Conservation (phyloP, 2,888 invertebrate species). For the Pandemis cinnamomeana region DNA sequence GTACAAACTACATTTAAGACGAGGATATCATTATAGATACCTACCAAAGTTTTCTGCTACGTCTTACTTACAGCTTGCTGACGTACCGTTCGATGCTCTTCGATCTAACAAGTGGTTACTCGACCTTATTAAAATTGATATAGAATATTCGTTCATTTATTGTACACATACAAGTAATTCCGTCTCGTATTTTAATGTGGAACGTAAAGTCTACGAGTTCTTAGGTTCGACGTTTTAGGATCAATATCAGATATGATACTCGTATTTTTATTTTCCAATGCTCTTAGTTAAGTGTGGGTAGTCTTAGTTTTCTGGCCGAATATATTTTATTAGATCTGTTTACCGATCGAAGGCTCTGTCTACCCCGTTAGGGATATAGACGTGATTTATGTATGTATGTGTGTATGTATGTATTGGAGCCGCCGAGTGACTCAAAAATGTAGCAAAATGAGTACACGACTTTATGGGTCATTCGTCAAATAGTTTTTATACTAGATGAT, state of each 20-base stretch:
- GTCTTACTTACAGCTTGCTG: conserved; percentile 1
- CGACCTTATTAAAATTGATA: conserved; percentile 18
- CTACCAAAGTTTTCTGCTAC: not conserved
- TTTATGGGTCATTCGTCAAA: no score
- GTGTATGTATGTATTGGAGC: not conserved
- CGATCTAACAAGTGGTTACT: conserved; percentile 23
- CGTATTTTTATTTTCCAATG: not conserved
- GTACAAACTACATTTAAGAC: not conserved
- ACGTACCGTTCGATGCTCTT: conserved; percentile 14
- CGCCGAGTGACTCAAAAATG: not conserved
- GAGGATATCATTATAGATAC: not conserved
- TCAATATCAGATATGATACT: not conserved
- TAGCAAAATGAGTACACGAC: not conserved
- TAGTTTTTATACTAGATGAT: no score
- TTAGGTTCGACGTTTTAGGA: not conserved
- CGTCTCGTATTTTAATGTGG: not conserved
- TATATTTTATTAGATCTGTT: not conserved
- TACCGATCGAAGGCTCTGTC: not conserved
- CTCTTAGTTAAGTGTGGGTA: not conserved
- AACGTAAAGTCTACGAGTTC: not conserved
- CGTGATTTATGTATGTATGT: no score
- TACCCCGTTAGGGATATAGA: no score
- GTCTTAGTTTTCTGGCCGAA: not conserved
- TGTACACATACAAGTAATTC: not conserved
- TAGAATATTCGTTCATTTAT: conserved; percentile 1